Conservation (phyloP, 2,113 vertebrate genomes). For the Arvicanthis niloticus region DNA sequence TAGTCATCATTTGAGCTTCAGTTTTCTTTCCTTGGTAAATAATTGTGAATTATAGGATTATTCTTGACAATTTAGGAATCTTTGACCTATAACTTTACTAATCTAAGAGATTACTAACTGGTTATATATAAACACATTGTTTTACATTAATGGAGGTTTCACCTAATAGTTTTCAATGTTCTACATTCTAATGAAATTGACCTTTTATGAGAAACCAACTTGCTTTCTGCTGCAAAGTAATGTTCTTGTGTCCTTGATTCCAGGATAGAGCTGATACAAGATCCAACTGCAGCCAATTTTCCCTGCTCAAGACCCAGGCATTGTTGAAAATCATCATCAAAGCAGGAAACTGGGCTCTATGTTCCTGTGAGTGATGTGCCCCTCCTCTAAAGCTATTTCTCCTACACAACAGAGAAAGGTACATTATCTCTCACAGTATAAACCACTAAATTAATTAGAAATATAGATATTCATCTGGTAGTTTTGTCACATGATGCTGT, state of each 20-base stretch:
- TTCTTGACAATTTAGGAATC: background rate
- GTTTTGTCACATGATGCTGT: slow-evolving; percentile 74
- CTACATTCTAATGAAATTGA: slow-evolving; percentile 55
- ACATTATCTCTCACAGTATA: slow-evolving; percentile 83
- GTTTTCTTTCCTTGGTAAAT: background rate
- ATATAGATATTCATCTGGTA: slow-evolving; percentile 79
- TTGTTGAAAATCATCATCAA: slow-evolving; percentile 47
- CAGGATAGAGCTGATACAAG: slow-evolving; percentile 34
- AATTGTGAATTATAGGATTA: background rate
- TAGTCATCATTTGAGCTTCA: background rate
- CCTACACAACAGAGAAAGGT: slow-evolving; percentile 77
- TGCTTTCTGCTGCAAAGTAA: slow-evolving; percentile 41
- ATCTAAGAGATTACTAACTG: background rate
- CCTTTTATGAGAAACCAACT: slow-evolving; percentile 48
- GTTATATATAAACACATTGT: slow-evolving; percentile 62
- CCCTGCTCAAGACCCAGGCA: slow-evolving; percentile 1
- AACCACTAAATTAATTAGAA: slow-evolving; percentile 83
- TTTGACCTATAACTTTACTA: background rate
- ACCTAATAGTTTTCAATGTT: slow-evolving; percentile 56
- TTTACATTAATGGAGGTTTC: slow-evolving; percentile 66
- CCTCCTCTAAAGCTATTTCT: slow-evolving; percentile 79
- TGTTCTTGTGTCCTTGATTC: slow-evolving; percentile 44
- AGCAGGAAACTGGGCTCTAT: slow-evolving; percentile 68
- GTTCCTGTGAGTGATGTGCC: slow-evolving; percentile 72
- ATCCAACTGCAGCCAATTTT: slow-evolving; percentile 4